Base-by-base conservation (phyloP, 2,113 vertebrate species). In the Phycodurus eques region DNA sequence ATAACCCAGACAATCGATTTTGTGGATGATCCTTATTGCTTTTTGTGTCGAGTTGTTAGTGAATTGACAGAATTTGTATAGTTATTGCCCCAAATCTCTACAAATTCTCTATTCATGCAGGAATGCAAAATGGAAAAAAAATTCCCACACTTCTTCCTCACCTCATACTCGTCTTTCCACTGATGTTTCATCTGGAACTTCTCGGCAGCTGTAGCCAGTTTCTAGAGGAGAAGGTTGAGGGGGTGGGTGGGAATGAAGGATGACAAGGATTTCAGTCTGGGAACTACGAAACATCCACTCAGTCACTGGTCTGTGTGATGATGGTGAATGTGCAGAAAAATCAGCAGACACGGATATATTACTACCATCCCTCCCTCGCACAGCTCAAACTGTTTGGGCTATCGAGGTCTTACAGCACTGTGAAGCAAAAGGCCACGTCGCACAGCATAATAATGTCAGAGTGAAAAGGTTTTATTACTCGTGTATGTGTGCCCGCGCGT, bases 161-260 rank as follows among this genome's bases (percentile, higher is more conserved):
- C 98, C 89, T 91, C 93, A 86, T 96, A 96, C 54, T 96, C 95
- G 15, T 97, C 94, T 72, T 94, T 94, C 97, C 97, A 99, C 66
- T 91, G 88, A 88, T 98, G 96, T 1, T 91, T 92, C 79, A 92
- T 94, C 92, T 99, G 98, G 80, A 96, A 94, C 47, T 92, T 91
- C 83, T 98, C 97, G 15, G 98, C 98, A 88, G 95, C 94, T 85
- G 93, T 92, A 75, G 96, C 98, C 35, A 99, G 93, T 77, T 94
- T 95, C 98, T 99, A 27, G 14, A 35, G 3, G 33, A 61, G 14
- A 61, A 61, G 14, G 31, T n/a, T 8, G 20, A 19, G n/a, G 3
- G 53, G 15, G 14, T 4, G 15, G 47, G 64, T 89, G 63, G 82
- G 90, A 89, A 82, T 79, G 66, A 91, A 83, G 71, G 20, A 83